Conservation (phyloP, 2,113 vertebrate genomes). For the Petroica traversi region DNA sequence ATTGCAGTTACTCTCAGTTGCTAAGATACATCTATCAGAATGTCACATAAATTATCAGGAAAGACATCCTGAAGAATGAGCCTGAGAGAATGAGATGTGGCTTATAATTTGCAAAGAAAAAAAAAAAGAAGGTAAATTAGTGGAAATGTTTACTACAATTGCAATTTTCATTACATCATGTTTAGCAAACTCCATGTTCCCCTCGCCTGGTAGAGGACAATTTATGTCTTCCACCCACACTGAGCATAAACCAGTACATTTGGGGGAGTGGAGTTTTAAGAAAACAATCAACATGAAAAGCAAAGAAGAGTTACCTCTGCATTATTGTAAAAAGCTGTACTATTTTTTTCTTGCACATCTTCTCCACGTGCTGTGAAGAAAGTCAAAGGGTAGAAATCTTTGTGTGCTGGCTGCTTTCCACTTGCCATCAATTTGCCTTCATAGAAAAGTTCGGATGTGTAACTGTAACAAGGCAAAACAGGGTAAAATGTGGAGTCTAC, state of each 20-base stretch:
- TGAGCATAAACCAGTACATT: neutral
- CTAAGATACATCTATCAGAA: conserved; percentile 43
- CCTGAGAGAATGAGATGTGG: neutral
- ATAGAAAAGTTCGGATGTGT: conserved; percentile 98
- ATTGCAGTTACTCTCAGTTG: conserved; percentile 45
- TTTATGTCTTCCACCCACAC: neutral
- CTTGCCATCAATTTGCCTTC: conserved; percentile 98
- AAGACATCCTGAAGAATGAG: conserved; percentile 41
- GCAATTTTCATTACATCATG: neutral
- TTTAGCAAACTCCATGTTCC: neutral
- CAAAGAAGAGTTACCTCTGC: conserved; percentile 85
- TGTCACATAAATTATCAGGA: conserved; percentile 29
- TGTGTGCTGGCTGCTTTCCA: conserved; percentile 96
- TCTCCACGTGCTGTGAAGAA: conserved; percentile 98
- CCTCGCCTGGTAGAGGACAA: neutral
- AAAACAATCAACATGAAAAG: conserved; percentile 8
- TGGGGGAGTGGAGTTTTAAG: neutral
- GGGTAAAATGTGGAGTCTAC: conserved; percentile 18
- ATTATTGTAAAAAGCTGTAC: conserved; percentile 98
- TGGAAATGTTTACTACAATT: conserved; percentile 19
- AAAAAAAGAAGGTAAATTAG: neutral
- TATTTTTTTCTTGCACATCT: conserved; percentile 98
- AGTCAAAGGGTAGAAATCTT: conserved; percentile 97
- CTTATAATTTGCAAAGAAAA: neutral
- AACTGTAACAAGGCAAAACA: conserved; percentile 78